phyloP scores from a whole-genome alignment of 2,888 invertebrate genomes.

The Tortricodes alternella region DNA sequence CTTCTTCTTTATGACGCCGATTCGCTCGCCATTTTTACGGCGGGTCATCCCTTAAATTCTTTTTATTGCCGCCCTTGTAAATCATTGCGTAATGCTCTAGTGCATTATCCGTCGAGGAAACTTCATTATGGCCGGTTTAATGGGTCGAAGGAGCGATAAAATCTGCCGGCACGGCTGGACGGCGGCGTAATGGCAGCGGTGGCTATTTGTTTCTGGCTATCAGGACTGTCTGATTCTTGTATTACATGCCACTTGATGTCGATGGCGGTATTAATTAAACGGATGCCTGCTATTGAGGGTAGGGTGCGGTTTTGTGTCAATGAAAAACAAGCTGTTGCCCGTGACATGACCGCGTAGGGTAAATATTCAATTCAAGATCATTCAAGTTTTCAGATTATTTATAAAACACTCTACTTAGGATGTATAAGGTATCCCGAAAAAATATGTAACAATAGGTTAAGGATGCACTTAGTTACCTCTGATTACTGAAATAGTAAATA shows the following conservation, averaged over 20 bases:
- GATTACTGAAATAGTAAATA: no score
- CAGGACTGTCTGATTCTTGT: slow-evolving; percentile 36
- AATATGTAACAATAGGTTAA: no score
- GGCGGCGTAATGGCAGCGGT: slow-evolving; percentile 48
- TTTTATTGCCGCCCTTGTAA: slow-evolving; percentile 81
- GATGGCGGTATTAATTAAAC: slow-evolving; percentile 1
- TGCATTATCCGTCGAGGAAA: slow-evolving; percentile 80
- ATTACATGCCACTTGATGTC: slow-evolving; percentile 16
- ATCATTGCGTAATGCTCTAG: slow-evolving; percentile 80
- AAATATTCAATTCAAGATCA: no score
- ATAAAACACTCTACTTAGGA: no score
- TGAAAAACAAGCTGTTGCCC: no score
- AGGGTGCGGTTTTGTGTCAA: slow-evolving; percentile 2
- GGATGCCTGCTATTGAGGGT: neutral
- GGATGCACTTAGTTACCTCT: no score
- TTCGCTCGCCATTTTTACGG: slow-evolving; percentile 61
- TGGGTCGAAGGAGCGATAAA: slow-evolving; percentile 81
- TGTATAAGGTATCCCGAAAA: no score
- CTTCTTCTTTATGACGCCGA: slow-evolving; percentile 73
- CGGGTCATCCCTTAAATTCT: slow-evolving; percentile 82
- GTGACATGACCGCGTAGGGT: no score
- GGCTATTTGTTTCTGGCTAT: slow-evolving; percentile 38
- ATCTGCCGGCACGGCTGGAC: slow-evolving; percentile 64
- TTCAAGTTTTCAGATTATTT: no score
- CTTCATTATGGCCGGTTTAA: slow-evolving; percentile 83